phyloP scores from a whole-genome alignment of 2,888 invertebrate species.

The Sphaeridia pumilis region DNA sequence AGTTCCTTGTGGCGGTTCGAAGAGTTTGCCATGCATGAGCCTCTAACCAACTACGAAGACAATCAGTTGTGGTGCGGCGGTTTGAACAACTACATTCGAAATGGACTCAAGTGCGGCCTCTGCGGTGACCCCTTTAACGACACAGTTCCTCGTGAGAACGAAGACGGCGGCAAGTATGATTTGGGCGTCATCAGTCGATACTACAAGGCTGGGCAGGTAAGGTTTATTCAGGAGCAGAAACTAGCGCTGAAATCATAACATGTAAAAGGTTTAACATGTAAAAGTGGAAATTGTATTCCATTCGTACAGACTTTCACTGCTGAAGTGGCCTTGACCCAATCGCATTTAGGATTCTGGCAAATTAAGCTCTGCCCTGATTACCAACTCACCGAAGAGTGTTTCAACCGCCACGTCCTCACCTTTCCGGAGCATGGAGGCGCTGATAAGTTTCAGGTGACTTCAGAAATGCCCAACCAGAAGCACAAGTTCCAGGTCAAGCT shows the following conservation, averaged over 20 bases:
- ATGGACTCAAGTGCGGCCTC: conserved; percentile 41
- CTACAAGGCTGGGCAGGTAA: conserved; percentile 36
- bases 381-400: conserved; percentile 37
- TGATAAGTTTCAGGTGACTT: conserved; percentile 2
- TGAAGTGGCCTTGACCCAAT: conserved; percentile 38
- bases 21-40: conserved; percentile 18
- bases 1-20: conserved; percentile 21
- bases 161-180: conserved; percentile 37
- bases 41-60: conserved; percentile 22
- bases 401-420: conserved; percentile 22
- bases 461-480: background rate
- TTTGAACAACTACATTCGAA: conserved; percentile 5
- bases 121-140: conserved; percentile 40
- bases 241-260: background rate
- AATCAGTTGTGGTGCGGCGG: conserved; percentile 27
- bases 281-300: background rate
- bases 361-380: conserved; percentile 37
- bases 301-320: conserved; percentile 33
- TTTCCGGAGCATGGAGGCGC: conserved; percentile 4
- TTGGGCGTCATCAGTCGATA: conserved; percentile 36
- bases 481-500: conserved; percentile 5
- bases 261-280: background rate
- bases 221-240: background rate
- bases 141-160: conserved; percentile 36
- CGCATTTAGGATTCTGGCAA: conserved; percentile 39